These are phyloP conservation scores for Delphinapterus leucas DNA, from an alignment of 2,113 vertebrate species.

Conservation along the genomic window DNA sequence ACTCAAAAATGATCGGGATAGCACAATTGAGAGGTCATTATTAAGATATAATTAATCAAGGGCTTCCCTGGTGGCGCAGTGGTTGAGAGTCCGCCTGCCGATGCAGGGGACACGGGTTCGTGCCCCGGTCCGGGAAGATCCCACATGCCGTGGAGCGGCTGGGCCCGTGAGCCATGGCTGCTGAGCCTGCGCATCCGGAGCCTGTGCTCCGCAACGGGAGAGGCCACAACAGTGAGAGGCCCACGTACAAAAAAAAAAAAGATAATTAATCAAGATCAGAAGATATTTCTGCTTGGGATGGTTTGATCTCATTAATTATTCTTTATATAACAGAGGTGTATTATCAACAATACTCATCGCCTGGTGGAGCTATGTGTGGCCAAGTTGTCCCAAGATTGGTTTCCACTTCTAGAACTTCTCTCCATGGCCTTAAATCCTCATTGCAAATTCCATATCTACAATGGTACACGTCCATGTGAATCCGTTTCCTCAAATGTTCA, in stretches of 20 bases:
- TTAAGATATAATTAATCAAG: constrained; percentile 24
- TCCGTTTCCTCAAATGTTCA: constrained; percentile 96
- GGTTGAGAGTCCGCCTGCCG: too few species aligned
- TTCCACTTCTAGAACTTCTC: constrained; percentile 98
- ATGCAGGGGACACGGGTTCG: too few species aligned
- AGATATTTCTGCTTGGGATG: constrained; percentile 14
- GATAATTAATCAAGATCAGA: constrained; percentile 30
- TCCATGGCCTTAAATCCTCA: constrained; percentile 99
- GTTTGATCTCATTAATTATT: constrained; percentile 27
- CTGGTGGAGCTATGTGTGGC: constrained; percentile 98
- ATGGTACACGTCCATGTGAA: constrained; percentile 98
- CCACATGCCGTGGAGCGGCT: too few species aligned
- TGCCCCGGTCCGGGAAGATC: too few species aligned
- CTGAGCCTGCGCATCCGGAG: too few species aligned
- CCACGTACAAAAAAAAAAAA: background rate
- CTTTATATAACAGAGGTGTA: constrained; percentile 90
- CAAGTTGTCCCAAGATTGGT: constrained; percentile 99
- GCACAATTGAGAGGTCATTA: background rate
- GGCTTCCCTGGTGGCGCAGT: too few species aligned
- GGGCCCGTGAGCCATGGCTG: too few species aligned
- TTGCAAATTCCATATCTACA: constrained; percentile 99
- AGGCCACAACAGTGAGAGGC: too few species aligned
- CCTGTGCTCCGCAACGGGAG: too few species aligned
- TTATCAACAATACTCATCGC: constrained; percentile 99
- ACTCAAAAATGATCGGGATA: background rate